Percentiles rank a stretch among this genome's conserved stretches.
Evolutionary conservation across 2,113 vertebrate species (phyloP).

Genomic region (Perca fluviatilis): DNA sequence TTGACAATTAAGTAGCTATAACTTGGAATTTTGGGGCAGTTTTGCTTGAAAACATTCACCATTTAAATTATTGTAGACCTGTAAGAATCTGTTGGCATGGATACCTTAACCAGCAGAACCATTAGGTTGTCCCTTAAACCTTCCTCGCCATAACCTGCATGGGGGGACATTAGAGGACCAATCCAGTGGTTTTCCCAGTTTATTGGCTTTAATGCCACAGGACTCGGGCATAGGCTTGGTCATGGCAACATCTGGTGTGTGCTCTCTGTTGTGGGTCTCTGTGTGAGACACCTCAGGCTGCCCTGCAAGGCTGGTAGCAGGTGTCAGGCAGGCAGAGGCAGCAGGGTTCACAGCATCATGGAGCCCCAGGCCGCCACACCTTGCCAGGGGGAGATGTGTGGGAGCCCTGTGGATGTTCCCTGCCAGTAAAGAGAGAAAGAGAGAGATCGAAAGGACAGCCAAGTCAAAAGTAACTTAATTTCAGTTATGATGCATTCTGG

Average conservation of each 20-base stretch:
- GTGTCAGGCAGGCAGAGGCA: constrained; percentile 51
- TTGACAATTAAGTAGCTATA: not conserved
- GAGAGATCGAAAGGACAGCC: not conserved
- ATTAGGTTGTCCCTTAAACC: not conserved
- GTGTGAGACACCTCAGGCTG: constrained; percentile 36
- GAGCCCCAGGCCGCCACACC: constrained; percentile 42
- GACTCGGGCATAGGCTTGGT: constrained; percentile 5
- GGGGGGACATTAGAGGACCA: not conserved
- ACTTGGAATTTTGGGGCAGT: not conserved
- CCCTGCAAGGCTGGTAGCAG: constrained; percentile 46
- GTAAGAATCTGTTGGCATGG: not conserved
- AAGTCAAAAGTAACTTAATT: constrained; percentile 14
- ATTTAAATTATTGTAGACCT: not conserved
- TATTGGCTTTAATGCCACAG: constrained; percentile 15
- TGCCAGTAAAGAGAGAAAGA: not conserved
- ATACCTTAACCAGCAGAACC: not conserved
- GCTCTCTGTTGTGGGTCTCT: constrained; percentile 14
- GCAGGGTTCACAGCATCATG: constrained; percentile 39
- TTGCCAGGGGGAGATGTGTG: constrained; percentile 4
- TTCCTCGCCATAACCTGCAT: not conserved
- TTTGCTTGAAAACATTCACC: not conserved
- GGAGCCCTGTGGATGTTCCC: constrained; percentile 27
- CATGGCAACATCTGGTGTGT: constrained; percentile 57
- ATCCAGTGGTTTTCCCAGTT: constrained; percentile 4
- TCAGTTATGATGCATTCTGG: not conserved